These are phyloP conservation scores for Heliconius eleuchia DNA, from an alignment of 1,140 invertebrate species.

Conservation along the genomic window DNA sequence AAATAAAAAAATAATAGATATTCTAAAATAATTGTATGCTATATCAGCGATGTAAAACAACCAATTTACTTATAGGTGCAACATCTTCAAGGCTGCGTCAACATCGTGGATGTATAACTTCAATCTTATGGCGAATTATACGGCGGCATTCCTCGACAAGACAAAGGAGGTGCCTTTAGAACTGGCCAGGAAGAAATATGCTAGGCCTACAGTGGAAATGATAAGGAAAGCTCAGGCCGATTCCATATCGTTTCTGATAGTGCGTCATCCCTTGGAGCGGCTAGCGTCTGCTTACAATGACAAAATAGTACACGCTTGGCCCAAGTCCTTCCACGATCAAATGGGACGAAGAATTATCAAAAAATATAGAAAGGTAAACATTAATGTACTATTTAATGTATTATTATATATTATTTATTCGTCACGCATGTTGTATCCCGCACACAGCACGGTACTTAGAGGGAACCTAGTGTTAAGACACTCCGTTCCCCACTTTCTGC, in stretches of 20 bases:
- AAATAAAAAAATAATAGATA: too few species aligned
- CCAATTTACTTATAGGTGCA: constrained; percentile 82
- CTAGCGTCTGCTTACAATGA: constrained; percentile 94
- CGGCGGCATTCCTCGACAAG: constrained; percentile 87
- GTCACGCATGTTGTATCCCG: too few species aligned
- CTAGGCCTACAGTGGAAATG: constrained; percentile 86
- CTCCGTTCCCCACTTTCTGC: too few species aligned
- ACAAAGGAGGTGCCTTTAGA: constrained; percentile 89
- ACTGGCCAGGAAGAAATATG: constrained; percentile 89
- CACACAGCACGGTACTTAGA: too few species aligned
- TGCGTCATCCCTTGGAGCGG: constrained; percentile 94
- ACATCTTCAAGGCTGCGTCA: constrained; percentile 93
- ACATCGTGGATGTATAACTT: constrained; percentile 96
- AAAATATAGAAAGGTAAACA: constrained; percentile 83
- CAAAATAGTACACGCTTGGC: constrained; percentile 91
- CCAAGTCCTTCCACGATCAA: constrained; percentile 90
- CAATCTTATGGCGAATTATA: constrained; percentile 91
- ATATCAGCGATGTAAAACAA: too few species aligned
- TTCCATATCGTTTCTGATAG: constrained; percentile 90
- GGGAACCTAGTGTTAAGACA: too few species aligned
- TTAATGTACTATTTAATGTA: neutral
- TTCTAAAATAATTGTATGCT: too few species aligned
- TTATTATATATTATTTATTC: too few species aligned
- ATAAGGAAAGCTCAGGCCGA: constrained; percentile 82
- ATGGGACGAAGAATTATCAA: constrained; percentile 88